Base-by-base conservation (phyloP, 2,888 invertebrate species). In the Caenorhabditis japonica region DNA sequence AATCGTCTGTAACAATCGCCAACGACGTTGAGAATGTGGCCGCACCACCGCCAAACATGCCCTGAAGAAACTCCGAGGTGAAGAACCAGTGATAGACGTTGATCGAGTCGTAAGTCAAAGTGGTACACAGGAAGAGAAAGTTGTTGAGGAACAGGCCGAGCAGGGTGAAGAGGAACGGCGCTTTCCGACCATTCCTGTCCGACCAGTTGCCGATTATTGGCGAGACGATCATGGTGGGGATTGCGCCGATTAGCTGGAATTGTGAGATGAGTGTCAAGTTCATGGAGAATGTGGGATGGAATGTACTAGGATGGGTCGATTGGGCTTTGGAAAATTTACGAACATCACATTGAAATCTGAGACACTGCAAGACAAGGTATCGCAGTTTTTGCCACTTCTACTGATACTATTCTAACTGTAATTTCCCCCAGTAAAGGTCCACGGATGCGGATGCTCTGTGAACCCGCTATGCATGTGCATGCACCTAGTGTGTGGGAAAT, bases 201-300 rank as follows among this genome's bases (percentile, higher is more conserved):
- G 83, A 78, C 84, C 84, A 83, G 17, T 76, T 77, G 4, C 85
- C 85, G 25, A 85, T 75, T 10, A 85, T 21, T 0, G 85, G 83
- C 2, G 82, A 77, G 0, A 75, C 70, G 7, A 84, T 56, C 0
- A 84, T 21, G 0, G 81, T 77, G 1, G 84, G 80, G 8, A 83
- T 60, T 2, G 77, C 76, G 25, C 76, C 76, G 8, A 75, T 61
- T 1, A 81, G 56, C 83, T 84, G 61, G 39, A 76, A 60, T n/a
- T 44, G 27, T 56, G 25, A 34, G 30, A 25, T 15, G 69, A n/a
- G n/a, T n/a, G n/a, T n/a, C n/a, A n/a, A n/a, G n/a, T n/a, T n/a
- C n/a, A n/a, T n/a, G n/a, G n/a, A n/a, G n/a, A n/a, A n/a, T n/a
- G n/a, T n/a, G n/a, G n/a, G n/a, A n/a, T n/a, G n/a, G n/a, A n/a